phyloP scores from a whole-genome alignment of 2,113 vertebrate genomes.

The Alectura lathami region DNA sequence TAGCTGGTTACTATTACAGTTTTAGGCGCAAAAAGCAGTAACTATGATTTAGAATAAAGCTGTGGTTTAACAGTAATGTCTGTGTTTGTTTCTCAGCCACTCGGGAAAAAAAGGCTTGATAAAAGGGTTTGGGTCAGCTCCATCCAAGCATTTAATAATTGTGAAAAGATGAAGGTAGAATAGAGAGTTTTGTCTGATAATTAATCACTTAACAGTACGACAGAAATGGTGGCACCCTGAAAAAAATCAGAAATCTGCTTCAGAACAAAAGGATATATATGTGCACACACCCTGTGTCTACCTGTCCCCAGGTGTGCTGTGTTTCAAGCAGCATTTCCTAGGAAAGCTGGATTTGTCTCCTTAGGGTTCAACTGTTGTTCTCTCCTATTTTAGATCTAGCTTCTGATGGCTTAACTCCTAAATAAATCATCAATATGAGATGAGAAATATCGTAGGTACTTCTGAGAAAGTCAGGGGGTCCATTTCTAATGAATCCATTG shows the following conservation, averaged over 20 bases:
- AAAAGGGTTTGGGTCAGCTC: neutral
- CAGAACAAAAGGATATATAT: neutral
- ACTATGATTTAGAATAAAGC: neutral
- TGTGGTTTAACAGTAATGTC: neutral
- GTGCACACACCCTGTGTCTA: neutral
- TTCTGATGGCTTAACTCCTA: neutral
- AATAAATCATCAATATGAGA: neutral
- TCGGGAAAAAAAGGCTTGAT: neutral
- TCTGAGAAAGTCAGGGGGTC: neutral
- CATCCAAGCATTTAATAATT: neutral
- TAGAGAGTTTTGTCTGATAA: neutral
- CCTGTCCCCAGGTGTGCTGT: neutral
- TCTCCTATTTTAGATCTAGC: neutral
- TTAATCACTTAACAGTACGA: neutral
- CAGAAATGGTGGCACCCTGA: constrained; percentile 39
- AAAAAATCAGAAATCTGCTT: neutral
- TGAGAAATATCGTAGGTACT: neutral
- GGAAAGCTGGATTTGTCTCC: neutral
- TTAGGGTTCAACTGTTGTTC: neutral
- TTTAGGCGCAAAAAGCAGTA: neutral
- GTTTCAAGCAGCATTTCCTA: neutral
- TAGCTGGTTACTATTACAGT: neutral
- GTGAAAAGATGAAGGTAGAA: neutral
- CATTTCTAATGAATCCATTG: neutral
- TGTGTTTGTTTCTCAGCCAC: neutral